Base-by-base conservation (phyloP, 2,797 vertebrate species). In the Characodon lateralis region DNA sequence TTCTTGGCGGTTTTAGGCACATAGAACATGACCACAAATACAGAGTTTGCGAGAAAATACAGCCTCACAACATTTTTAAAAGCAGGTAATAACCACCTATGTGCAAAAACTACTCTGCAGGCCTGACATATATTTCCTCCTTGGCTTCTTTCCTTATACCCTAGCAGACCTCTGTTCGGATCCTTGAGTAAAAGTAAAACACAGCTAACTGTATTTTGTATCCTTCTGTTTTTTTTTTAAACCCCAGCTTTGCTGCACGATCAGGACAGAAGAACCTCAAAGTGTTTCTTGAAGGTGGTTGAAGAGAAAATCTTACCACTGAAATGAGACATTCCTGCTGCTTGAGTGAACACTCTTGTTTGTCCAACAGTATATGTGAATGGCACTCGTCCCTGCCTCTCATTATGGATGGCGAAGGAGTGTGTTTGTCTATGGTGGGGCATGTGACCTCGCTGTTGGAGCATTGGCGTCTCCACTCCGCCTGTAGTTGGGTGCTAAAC, bases 401-500 rank as follows among this genome's bases (percentile, higher is more conserved):
- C 83, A 88, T 82, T 92, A 88, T 85, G 87, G 88, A 89, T 85
- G 71, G 82, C 58, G 43, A 71, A 87, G 90, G 87, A 84, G 90
- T 88, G 83, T 94, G 91, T 95, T 94, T 92, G 92, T 83, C 88
- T 85, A 89, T 90, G 91, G 92, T 84, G 92, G 84, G 88, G 88
- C 81, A 35, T 50, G 88, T 80, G 87, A 89, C 80, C 87, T 87
- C 75, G 82, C 87, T 84, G 79, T 87, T 83, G 83, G 81, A 77
- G 85, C 77, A 4, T 72, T 85, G 85, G 87, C 89, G 87, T 91
- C 85, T 79, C 56, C 79, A 80, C 78, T 86, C 86, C 69, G 74
- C 68, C 75, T 87, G 81, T 84, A 77, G 65, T 16, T 56, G 73
- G 83, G 66, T 79, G 76, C 80, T 92, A 91, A 94, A 91, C 89